Evolutionary conservation across 2,888 invertebrate genomes (phyloP), one percentile per base, ranked within the genome.

Genomic region (Chironomus tentans): DNA sequence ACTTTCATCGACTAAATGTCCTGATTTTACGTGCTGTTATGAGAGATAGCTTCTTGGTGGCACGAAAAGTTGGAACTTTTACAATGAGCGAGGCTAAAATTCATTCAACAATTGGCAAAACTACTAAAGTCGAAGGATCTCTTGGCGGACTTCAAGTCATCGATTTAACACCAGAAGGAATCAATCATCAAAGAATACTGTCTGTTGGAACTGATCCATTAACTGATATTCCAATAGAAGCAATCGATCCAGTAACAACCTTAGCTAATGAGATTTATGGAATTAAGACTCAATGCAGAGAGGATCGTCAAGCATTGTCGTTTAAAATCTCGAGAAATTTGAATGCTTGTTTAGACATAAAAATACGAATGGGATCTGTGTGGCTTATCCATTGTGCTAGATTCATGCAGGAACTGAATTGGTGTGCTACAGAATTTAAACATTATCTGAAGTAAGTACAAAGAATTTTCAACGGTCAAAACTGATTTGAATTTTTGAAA

Each of bases 361-460:
- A 81, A 77, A 80, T 80, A 78, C 87, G 90, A 80, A 92, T 96
- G 89, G 95, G 95, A 1, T 93, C 95, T 50, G 92, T 97, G 77
- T 94, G 94, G 88, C 97, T 97, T 85, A 94, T 94, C 3, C 97
- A 98, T 84, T 95, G 94, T 73, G 93, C 95, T 0, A 89, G 91
- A 78, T 90, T 97, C 81, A 87, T 97, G 76, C 88, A 89, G 47
- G 97, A 97, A 83, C 85, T 97, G 77, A 91, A 92, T 80, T 92
- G 92, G 56, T 97, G 97, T 83, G 92, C 94, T 12, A 91, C 92
- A 13, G 94, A 95, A 85, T 96, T 97, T 84, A 92, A 93, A 82
- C 93, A 94, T 82, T 95, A 95, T 77, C 78, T 84, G 0, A 82
- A 82, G 83, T 84, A 78, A 79, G 82, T 79, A n/a, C 2, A 46